Evolutionary conservation across 2,888 invertebrate genomes (phyloP).

Genomic region (Synanthedon formicaeformis): DNA sequence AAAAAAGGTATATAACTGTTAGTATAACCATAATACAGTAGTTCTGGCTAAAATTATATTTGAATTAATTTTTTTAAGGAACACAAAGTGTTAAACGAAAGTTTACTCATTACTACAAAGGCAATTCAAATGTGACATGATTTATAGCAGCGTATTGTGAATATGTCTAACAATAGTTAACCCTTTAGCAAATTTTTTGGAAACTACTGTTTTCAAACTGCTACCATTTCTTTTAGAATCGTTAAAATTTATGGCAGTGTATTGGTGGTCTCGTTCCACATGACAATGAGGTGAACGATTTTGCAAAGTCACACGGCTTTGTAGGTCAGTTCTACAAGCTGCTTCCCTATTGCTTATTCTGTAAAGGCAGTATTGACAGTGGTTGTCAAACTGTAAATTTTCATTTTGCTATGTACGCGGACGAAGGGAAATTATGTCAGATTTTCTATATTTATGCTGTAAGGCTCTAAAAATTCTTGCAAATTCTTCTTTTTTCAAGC

Average conservation of each 20-base stretch:
- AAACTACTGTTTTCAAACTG: slow-evolving; percentile 47
- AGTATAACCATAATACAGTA: no score
- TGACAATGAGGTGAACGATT: slow-evolving; percentile 30
- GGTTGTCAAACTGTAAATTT: slow-evolving; percentile 28
- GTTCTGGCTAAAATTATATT: no score
- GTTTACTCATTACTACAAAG: background rate
- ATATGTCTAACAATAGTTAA: slow-evolving; percentile 29
- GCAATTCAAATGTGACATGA: background rate
- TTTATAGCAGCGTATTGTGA: slow-evolving; percentile 13
- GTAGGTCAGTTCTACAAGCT: slow-evolving; percentile 47
- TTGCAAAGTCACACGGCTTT: slow-evolving; percentile 59
- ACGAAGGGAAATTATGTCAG: no score
- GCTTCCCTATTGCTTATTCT: slow-evolving; percentile 31
- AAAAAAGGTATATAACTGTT: no score
- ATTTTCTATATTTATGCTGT: no score
- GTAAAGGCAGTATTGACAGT: slow-evolving; percentile 20
- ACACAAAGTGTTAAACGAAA: no score
- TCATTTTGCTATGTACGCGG: no score
- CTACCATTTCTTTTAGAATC: slow-evolving; percentile 41
- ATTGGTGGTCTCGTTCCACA: slow-evolving; percentile 42
- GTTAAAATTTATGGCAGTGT: slow-evolving; percentile 50
- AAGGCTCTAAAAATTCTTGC: no score
- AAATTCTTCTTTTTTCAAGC: no score
- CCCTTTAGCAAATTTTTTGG: slow-evolving; percentile 44
- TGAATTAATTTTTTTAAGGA: no score